Evolutionary conservation across 2,888 invertebrate species (phyloP), one percentile per base, ranked within the genome.

Genomic region (Ophioninae sp.): DNA sequence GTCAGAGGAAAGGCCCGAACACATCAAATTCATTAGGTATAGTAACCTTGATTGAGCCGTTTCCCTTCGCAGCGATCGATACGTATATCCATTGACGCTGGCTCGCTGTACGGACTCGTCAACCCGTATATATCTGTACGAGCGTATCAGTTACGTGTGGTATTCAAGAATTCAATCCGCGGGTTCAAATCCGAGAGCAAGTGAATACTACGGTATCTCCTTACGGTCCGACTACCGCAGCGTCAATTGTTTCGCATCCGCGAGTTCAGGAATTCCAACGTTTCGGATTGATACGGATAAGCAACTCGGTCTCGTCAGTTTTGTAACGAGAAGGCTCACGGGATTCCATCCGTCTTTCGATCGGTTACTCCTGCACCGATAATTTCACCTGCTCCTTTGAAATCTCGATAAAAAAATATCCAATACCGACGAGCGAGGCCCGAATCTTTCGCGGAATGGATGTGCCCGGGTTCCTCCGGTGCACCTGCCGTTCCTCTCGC

Each of bases 91-190:
- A 61, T 8, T 44, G 61, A 63, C 23, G 8, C 13, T 58, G 51
- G 22, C 61, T 58, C 7, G 69, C 59, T 22, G 17, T 22, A 59
- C 13, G 30, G 17, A 80, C 63, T 22, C 65, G 65, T 76, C 10
- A 0, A 20, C 41, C 22, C 51, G 44, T 51, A 22, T 61, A 63
- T 63, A 58, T 64, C 23, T 72, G 30, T 76, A 37, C 39, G 61
- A 37, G 17, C 22, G 59, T 51, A 74, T 74, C 63, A 13, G 74
- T 74, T 51, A 20, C 74, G 74, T 30, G 30, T 63, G 68, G 79
- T 76, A 76, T 76, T 81, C 71, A 64, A 72, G 81, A 76, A 81
- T 81, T 72, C 76, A 76, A 81, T 81, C 61, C 65, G 65, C 76
- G 61, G 30, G 39, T 59, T 59, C 59, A 44, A 69, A 67, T 67